These are phyloP conservation scores for Melolontha melolontha DNA, from an alignment of 2,888 invertebrate species.

Conservation along the genomic window DNA sequence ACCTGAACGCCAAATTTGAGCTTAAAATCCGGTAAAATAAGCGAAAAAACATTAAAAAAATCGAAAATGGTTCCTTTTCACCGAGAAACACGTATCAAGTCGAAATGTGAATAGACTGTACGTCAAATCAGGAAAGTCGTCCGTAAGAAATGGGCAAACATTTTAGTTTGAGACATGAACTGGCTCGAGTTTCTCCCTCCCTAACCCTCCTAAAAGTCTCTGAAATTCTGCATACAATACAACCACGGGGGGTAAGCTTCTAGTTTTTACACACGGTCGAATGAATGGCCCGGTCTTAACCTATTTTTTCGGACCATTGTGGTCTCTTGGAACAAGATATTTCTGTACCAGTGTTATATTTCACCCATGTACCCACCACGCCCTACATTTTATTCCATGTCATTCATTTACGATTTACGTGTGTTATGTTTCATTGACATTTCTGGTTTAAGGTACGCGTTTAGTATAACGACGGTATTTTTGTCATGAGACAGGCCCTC, in stretches of 20 bases:
- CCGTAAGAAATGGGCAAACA: conserved; percentile 42
- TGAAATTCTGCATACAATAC: conserved; percentile 59
- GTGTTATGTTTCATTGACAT: conserved; percentile 60
- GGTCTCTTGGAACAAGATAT: conserved; percentile 62
- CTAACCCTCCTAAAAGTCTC: conserved; percentile 17
- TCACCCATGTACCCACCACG: conserved; percentile 61
- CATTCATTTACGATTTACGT: conserved; percentile 60
- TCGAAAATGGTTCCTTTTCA: conserved; percentile 35
- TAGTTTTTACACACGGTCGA: conserved; percentile 64
- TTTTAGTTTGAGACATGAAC: conserved; percentile 49
- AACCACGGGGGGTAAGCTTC: conserved; percentile 63
- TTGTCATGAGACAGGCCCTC: conserved; percentile 20
- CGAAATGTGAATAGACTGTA: conserved; percentile 24
- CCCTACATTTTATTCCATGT: conserved; percentile 62
- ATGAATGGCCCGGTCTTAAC: conserved; percentile 61
- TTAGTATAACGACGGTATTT: conserved; percentile 30
- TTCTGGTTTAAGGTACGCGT: conserved; percentile 40
- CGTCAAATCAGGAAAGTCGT: background rate
- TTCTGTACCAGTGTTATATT: conserved; percentile 64
- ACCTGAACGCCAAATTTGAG: conserved; percentile 56
- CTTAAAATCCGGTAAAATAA: conserved; percentile 54
- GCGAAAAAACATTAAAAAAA: conserved; percentile 49
- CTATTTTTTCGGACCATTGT: conserved; percentile 59
- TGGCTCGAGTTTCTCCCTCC: conserved; percentile 31
- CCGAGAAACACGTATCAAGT: conserved; percentile 18